Evolutionary conservation across 1,140 invertebrate species (phyloP).

Genomic region (Acromyrmex heyeri): DNA sequence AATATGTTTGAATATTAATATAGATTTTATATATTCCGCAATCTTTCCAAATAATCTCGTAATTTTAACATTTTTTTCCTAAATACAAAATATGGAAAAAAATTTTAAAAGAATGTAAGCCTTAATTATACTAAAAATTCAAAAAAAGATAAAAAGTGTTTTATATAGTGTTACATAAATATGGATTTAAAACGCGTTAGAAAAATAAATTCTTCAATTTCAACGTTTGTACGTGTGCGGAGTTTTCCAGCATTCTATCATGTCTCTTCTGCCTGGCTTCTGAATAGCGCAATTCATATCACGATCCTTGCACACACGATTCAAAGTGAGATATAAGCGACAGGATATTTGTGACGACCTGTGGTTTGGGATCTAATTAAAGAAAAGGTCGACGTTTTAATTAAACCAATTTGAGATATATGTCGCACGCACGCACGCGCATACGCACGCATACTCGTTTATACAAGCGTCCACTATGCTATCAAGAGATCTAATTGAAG

Average conservation of each 20-base stretch:
- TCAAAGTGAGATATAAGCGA: constrained; percentile 7
- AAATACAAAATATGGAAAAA: neutral
- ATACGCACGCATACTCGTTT: constrained; percentile 15
- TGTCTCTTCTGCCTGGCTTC: neutral
- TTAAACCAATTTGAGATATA: constrained; percentile 64
- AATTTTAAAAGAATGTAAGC: neutral
- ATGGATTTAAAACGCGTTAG: neutral
- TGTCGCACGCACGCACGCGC: constrained; percentile 48
- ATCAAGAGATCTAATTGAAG: constrained; percentile 71
- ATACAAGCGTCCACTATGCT: constrained; percentile 15
- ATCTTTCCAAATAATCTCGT: neutral
- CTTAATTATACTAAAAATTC: neutral
- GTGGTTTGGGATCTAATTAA: constrained; percentile 59
- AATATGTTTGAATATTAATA: constrained; percentile 5
- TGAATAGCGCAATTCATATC: constrained; percentile 28
- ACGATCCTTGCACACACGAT: constrained; percentile 23
- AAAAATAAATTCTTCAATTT: constrained; percentile 1
- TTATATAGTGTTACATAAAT: neutral
- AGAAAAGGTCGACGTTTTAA: constrained; percentile 67
- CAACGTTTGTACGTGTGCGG: neutral
- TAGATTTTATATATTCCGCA: neutral
- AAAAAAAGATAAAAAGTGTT: neutral
- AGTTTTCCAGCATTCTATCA: neutral
- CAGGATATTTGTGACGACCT: constrained; percentile 22
- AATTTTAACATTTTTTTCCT: neutral